Evolutionary conservation across 2,888 invertebrate genomes (phyloP).

Genomic region (Eledone cirrhosa): DNA sequence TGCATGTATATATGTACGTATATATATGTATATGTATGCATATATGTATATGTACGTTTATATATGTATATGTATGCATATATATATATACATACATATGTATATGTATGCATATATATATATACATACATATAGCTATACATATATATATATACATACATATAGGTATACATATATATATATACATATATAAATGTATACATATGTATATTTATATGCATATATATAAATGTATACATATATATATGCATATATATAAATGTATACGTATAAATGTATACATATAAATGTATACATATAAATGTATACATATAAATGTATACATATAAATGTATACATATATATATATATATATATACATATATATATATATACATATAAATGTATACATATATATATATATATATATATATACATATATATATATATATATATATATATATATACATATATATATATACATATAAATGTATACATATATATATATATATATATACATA

Average conservation of each 20-base stretch:
- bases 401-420: conserved; percentile 1
- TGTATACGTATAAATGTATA: not conserved
- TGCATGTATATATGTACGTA: not conserved
- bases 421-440: not conserved
- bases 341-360: not conserved
- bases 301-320: not conserved
- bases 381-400: not conserved
- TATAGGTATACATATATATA: not conserved
- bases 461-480: not conserved
- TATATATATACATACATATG: not conserved
- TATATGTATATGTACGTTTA: not conserved
- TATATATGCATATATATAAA: not conserved
- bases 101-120: not conserved
- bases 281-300: not conserved
- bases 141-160: too few relatives aligned
- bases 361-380: not conserved
- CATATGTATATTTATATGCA: not conserved
- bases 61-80: not conserved
- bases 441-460: not conserved
- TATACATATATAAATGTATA: not conserved
- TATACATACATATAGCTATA: not conserved
- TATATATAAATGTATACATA: not conserved
- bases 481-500: not conserved
- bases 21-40: not conserved
- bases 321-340: not conserved